phyloP scores from a whole-genome alignment of 1,140 invertebrate species.

The Rhynchophorus ferrugineus region DNA sequence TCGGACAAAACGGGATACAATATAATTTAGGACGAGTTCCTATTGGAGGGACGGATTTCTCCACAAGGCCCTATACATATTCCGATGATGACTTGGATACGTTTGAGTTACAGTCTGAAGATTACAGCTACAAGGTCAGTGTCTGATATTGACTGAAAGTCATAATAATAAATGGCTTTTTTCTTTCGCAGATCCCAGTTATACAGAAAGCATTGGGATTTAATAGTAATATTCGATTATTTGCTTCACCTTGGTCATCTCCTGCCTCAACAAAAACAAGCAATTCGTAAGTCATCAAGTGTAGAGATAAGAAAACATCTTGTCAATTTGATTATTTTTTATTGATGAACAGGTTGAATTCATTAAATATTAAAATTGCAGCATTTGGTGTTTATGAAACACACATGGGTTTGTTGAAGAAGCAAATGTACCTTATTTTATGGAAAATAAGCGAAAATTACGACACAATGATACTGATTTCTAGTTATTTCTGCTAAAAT shows the following conservation, averaged over 20 bases:
- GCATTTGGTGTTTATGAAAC: too few relatives aligned
- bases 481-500: too few relatives aligned
- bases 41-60: conserved; percentile 79
- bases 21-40: conserved; percentile 72
- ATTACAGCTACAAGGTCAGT: conserved; percentile 36
- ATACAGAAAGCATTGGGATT: conserved; percentile 34
- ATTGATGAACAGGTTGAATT: too few relatives aligned
- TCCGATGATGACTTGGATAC: conserved; percentile 48
- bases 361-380: too few relatives aligned
- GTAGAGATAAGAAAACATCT: too few relatives aligned
- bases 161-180: too few relatives aligned
- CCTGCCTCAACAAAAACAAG: conserved; percentile 93
- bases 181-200: conserved; percentile 41
- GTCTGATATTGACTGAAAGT: too few relatives aligned
- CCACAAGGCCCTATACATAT: conserved; percentile 60
- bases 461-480: too few relatives aligned
- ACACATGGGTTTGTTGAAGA: too few relatives aligned
- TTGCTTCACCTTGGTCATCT: conserved; percentile 69
- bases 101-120: conserved; percentile 41
- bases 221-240: conserved; percentile 22
- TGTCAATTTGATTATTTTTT: too few relatives aligned
- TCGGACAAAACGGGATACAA: conserved; percentile 53
- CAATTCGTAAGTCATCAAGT: conserved; percentile 7
- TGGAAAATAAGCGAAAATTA: too few relatives aligned
- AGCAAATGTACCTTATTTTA: too few relatives aligned